phyloP scores from a whole-genome alignment of 1,140 invertebrate species.

The Formica selysi region DNA sequence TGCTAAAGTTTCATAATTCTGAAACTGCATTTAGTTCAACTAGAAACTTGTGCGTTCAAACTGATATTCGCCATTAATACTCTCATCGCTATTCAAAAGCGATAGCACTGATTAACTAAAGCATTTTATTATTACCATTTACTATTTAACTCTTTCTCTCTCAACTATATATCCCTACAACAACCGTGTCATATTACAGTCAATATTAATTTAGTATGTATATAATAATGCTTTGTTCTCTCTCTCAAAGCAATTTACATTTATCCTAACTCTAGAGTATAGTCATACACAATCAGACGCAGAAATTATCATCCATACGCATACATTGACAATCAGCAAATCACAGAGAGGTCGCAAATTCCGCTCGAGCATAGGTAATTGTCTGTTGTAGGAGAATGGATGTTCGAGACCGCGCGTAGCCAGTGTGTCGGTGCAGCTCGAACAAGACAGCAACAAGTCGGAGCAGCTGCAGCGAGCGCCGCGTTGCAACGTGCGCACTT shows the following conservation, averaged over 20 bases:
- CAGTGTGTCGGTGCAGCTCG: slow-evolving; percentile 83
- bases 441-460: slow-evolving; percentile 85
- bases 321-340: slow-evolving; percentile 20
- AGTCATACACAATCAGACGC: too few species aligned
- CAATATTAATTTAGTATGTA: background rate
- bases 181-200: background rate
- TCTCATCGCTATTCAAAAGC: slow-evolving; percentile 5
- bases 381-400: slow-evolving; percentile 81
- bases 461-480: slow-evolving; percentile 82
- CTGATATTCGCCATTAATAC: slow-evolving; percentile 39
- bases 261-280: background rate
- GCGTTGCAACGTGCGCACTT: slow-evolving; percentile 80
- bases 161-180: background rate
- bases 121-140: background rate
- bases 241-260: background rate
- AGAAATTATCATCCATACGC: background rate
- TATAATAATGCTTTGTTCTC: background rate
- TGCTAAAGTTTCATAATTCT: slow-evolving; percentile 34
- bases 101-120: slow-evolving; percentile 37
- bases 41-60: slow-evolving; percentile 27
- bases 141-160: slow-evolving; percentile 2
- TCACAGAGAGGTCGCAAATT: slow-evolving; percentile 31
- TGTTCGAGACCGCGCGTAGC: slow-evolving; percentile 82
- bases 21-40: slow-evolving; percentile 15
- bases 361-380: slow-evolving; percentile 63